A percentile compares a stretch with the other conserved stretches of the same genome.
These are phyloP conservation scores for Netelia virgata DNA, from an alignment of 2,888 invertebrate genomes.

Conservation along the genomic window DNA sequence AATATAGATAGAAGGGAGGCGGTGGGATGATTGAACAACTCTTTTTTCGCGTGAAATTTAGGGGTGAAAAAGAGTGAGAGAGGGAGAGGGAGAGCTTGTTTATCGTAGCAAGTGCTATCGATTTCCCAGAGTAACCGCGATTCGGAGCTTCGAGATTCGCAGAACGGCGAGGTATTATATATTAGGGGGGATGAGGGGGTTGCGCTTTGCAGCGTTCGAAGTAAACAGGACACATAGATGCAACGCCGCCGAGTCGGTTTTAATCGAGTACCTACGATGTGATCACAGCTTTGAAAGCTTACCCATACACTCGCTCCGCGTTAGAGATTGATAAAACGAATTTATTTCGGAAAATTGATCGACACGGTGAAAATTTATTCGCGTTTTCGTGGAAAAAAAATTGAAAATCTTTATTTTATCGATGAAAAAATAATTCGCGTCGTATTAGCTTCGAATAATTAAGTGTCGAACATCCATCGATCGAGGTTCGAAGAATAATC, in stretches of 20 bases:
- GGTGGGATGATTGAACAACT: conserved; percentile 31
- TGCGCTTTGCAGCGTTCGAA: background rate
- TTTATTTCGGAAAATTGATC: no score
- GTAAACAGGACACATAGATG: conserved; percentile 41
- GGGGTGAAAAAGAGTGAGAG: conserved; percentile 8
- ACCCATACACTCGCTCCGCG: background rate
- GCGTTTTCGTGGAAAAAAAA: no score
- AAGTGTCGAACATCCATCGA: no score
- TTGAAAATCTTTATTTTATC: no score
- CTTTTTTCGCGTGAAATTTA: conserved; percentile 16
- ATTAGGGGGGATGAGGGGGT: background rate
- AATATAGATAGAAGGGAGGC: background rate
- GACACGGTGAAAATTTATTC: no score
- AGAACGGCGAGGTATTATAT: background rate
- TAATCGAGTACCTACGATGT: conserved; percentile 71
- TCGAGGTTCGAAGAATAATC: no score
- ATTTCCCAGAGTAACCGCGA: conserved; percentile 70
- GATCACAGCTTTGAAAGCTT: conserved; percentile 61
- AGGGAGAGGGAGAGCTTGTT: conserved; percentile 63
- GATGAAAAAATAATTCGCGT: no score
- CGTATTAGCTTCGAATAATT: no score
- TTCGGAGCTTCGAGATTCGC: background rate
- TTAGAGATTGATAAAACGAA: background rate
- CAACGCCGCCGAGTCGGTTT: conserved; percentile 65
- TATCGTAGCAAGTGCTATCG: conserved; percentile 74